A percentile compares a stretch with the other conserved stretches of the same genome.
phyloP scores from a whole-genome alignment of 2,113 vertebrate genomes.

The Mixornis gularis region DNA sequence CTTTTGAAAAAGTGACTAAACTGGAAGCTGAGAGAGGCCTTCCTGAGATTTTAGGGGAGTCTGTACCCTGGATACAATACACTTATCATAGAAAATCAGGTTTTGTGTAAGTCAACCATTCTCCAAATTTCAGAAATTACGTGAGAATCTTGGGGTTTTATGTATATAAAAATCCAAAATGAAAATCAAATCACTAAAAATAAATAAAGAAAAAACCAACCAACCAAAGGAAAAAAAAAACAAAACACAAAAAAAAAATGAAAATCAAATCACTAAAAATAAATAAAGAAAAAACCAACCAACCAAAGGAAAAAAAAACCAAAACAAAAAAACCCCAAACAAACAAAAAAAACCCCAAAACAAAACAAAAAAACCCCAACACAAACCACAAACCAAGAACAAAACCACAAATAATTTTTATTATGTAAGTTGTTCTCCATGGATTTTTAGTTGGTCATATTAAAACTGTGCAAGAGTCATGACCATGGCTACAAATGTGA shows the following conservation, averaged over 20 bases:
- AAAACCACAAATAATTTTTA: not conserved
- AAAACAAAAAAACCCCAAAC: too few species aligned
- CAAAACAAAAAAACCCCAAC: rapidly evolving
- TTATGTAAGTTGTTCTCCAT: not conserved
- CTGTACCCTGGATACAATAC: not conserved
- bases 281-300: too few species aligned
- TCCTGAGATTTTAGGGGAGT: not conserved
- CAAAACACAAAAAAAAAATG: too few species aligned
- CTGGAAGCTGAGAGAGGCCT: not conserved
- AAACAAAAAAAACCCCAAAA: too few species aligned
- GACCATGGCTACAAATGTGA: not conserved
- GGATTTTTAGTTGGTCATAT: not conserved
- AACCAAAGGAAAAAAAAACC: too few species aligned
- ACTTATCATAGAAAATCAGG: not conserved
- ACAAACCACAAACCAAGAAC: not conserved
- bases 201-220: rapidly evolving
- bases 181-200: not conserved
- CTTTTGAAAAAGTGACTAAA: slow-evolving; percentile 36
- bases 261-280: too few species aligned
- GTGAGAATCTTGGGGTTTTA: not conserved
- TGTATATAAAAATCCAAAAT: not conserved
- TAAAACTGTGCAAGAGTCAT: not conserved
- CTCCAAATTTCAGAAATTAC: not conserved
- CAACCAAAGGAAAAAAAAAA: too few species aligned
- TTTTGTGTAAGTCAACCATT: not conserved